phyloP scores from a whole-genome alignment of 2,113 vertebrate species.

The Tachysurus vachellii region DNA sequence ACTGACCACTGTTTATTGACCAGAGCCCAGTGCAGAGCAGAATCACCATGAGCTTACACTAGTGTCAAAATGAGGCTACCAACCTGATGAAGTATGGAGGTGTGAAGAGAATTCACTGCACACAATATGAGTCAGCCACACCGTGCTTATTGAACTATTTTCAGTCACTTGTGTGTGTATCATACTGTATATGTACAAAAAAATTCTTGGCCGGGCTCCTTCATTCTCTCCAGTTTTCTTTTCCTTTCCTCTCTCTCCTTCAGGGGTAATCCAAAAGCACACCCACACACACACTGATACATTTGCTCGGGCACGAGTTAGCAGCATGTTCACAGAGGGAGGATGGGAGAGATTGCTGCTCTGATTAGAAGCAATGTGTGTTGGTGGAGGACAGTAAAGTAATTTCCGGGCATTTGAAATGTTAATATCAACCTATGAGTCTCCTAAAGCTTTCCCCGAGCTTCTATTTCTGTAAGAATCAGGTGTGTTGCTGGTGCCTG shows the following conservation, averaged over 20 bases:
- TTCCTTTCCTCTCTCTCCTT: conserved; percentile 37
- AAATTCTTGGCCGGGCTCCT: conserved; percentile 39
- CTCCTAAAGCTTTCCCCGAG: conserved; percentile 21
- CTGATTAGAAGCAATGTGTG: conserved; percentile 39
- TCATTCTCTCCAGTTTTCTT: conserved; percentile 27
- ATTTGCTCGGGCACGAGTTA: conserved; percentile 47
- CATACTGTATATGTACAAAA: conserved; percentile 40
- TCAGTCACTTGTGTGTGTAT: conserved; percentile 41
- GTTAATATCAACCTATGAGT: conserved; percentile 35
- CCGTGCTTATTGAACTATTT: conserved; percentile 50
- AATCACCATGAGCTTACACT: background rate
- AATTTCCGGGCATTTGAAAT: conserved; percentile 45
- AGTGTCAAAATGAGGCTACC: conserved; percentile 24
- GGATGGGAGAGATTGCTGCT: conserved; percentile 38
- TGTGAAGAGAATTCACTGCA: conserved; percentile 51
- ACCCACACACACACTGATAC: conserved; percentile 47
- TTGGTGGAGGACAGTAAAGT: conserved; percentile 46
- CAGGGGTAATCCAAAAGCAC: conserved; percentile 48
- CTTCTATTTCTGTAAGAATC: conserved; percentile 28
- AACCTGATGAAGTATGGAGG: conserved; percentile 47
- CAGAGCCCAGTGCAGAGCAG: background rate
- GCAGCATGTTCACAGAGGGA: conserved; percentile 37
- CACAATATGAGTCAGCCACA: conserved; percentile 52
- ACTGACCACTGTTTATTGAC: conserved; percentile 42
- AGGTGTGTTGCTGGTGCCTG: background rate